Conservation (phyloP, 92 coral and sea anemone genomes). For the Siderastrea radians region DNA sequence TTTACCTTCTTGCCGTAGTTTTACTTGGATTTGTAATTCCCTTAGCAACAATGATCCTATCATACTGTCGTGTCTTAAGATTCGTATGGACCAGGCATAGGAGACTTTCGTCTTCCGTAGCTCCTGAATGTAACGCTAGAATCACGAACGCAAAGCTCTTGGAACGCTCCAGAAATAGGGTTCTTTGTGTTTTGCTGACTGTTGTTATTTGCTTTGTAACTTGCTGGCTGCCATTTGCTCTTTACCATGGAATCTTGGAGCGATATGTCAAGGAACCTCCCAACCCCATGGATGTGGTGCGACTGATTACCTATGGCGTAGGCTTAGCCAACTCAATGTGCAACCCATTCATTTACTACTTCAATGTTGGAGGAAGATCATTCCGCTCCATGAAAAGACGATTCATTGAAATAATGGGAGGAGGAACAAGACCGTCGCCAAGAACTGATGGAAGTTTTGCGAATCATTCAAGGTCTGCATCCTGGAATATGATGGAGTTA, state of each 20-base stretch:
- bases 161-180: constrained; percentile 62
- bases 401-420: not conserved
- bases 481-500: not conserved
- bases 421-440: not conserved
- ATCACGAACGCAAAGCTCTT: constrained; percentile 21
- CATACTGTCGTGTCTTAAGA: constrained; percentile 58
- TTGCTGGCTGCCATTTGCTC: constrained; percentile 77
- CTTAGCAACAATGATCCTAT: constrained; percentile 57
- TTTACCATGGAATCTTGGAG: constrained; percentile 76
- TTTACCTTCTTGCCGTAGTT: constrained; percentile 38
- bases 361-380: constrained; percentile 39
- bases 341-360: constrained; percentile 77
- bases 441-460: not conserved
- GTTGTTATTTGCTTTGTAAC: constrained; percentile 60
- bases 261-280: constrained; percentile 59
- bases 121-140: not conserved
- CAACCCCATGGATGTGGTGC: constrained; percentile 66
- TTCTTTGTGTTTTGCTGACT: constrained; percentile 58
- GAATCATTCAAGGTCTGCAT: not conserved
- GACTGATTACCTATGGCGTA: constrained; percentile 62
- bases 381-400: not conserved
- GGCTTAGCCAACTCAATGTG: constrained; percentile 76
- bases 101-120: constrained; percentile 33
- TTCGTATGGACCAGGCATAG: constrained; percentile 63
- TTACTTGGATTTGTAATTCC: constrained; percentile 70